phyloP scores from a whole-genome alignment of 2,113 vertebrate genomes.

The Seriola quinqueradiata region DNA sequence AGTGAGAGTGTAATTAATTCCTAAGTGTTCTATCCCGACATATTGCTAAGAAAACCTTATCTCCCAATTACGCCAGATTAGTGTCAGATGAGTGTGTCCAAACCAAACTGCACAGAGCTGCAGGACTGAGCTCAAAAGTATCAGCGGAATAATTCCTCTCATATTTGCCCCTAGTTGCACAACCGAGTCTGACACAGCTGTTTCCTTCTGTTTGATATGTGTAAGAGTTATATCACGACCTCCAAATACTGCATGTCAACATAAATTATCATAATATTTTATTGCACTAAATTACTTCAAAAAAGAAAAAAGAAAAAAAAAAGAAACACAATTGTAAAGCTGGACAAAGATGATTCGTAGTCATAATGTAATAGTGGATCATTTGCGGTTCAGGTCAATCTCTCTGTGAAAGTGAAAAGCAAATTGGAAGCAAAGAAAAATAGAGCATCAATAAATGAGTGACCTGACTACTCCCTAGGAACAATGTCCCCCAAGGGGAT shows the following conservation, averaged over 20 bases:
- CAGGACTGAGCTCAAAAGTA: constrained; percentile 51
- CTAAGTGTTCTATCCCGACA: constrained; percentile 22
- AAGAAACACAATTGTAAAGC: not conserved
- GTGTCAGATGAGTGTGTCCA: constrained; percentile 64
- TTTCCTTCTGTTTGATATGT: constrained; percentile 31
- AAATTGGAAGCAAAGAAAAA: constrained; percentile 59
- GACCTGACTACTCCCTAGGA: constrained; percentile 60
- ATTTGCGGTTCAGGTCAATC: constrained; percentile 36
- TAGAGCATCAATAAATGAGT: constrained; percentile 66
- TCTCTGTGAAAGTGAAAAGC: constrained; percentile 36
- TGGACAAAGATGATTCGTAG: constrained; percentile 18
- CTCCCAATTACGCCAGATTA: constrained; percentile 72
- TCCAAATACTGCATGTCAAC: constrained; percentile 13
- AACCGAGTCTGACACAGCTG: constrained; percentile 49
- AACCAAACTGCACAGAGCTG: constrained; percentile 57
- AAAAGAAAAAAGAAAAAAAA: not conserved
- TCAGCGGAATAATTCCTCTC: constrained; percentile 53
- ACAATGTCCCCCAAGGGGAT: constrained; percentile 60
- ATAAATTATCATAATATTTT: constrained; percentile 29
- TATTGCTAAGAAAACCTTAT: constrained; percentile 62
- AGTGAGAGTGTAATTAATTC: constrained; percentile 62
- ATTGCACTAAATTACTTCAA: not conserved
- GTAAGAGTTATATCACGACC: constrained; percentile 4
- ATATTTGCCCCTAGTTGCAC: constrained; percentile 48
- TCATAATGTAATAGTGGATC: not conserved